Evolutionary conservation across 2,888 invertebrate species (phyloP), one percentile per base, ranked within the genome.

Genomic region (Heliconius ethilla): DNA sequence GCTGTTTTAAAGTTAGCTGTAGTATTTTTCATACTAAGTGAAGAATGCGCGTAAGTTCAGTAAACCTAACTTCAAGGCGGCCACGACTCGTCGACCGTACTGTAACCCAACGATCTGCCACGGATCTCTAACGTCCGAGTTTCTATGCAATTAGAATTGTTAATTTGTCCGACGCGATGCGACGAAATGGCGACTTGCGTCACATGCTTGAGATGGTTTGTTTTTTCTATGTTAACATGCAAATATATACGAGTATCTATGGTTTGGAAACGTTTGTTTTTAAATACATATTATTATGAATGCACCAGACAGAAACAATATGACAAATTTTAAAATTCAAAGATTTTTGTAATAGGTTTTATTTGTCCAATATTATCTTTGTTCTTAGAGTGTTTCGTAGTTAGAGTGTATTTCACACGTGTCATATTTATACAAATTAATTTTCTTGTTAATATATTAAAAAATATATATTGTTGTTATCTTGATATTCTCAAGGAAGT

Each of bases 131-230:
- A 15, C 67, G 76, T 76, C 74, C 78, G 80, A 78, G 78, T 75
- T 79, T 73, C 75, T 70, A 70, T 75, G 73, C 76, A 78, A 81
- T 81, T 81, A 79, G 79, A 81, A 81, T 81, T 81, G 81, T 81
- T 79, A 81, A 81, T 81, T 78, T 59, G 70, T 7, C 7, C 65
- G 62, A 80, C 75, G 80, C 79, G 80, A 80, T 77, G 80, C 80
- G 81, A 75, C 81, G 51, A 74, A 70, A 45, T 75, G 78, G 77
- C 80, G 78, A 75, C 59, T 72, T 75, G 75, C 78, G 78, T 77
- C 75, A 13, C 63, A 37, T 75, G 51, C n/a, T 70, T 70, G 40
- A 33, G 65, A 72, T 77, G n/a, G 72, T 75, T 40, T 69, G 18
- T 69, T 69, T 69, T 69, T 69, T 69, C 13, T 63, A 45, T 40